Conservation (phyloP, 1,140 invertebrate species). For the Vanessa tameamea region DNA sequence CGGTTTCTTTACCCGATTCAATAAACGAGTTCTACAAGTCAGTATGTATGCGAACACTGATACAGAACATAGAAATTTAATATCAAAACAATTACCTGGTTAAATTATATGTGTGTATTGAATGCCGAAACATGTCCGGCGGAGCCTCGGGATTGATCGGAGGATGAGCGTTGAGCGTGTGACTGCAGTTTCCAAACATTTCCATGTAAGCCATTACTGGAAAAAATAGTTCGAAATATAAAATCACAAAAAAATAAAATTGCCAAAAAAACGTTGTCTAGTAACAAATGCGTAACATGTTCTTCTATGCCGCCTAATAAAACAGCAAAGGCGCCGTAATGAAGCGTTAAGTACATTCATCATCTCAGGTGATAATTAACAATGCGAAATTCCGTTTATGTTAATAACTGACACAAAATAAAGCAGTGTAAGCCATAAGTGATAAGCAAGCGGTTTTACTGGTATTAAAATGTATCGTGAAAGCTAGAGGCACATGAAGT, state of each 20-base stretch:
- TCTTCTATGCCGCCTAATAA: conserved; percentile 50
- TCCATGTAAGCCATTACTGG: conserved; percentile 98
- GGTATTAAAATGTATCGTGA: conserved; percentile 45
- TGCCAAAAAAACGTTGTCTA: conserved; percentile 50
- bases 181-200: conserved; percentile 94
- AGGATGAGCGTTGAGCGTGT: conserved; percentile 75
- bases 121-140: conserved; percentile 89
- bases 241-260: conserved; percentile 33
- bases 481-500: conserved; percentile 53
- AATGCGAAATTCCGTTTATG: conserved; percentile 55
- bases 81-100: conserved; percentile 61
- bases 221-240: conserved; percentile 23
- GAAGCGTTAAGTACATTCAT: conserved; percentile 69
- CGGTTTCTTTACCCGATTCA: not conserved
- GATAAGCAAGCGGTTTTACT: conserved; percentile 59
- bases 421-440: conserved; percentile 56
- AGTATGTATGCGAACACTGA: not conserved
- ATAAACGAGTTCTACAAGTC: not conserved
- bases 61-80: not conserved
- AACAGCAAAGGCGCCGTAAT: conserved; percentile 64
- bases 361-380: conserved; percentile 62
- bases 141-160: conserved; percentile 70
- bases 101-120: conserved; percentile 90
- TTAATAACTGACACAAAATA: conserved; percentile 53
- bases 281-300: conserved; percentile 49